A percentile compares a stretch with the other conserved stretches of the same genome.
These are phyloP conservation scores for Stichodactyla helianthus DNA, from an alignment of 64 coral and sea anemone species.

Conservation along the genomic window DNA sequence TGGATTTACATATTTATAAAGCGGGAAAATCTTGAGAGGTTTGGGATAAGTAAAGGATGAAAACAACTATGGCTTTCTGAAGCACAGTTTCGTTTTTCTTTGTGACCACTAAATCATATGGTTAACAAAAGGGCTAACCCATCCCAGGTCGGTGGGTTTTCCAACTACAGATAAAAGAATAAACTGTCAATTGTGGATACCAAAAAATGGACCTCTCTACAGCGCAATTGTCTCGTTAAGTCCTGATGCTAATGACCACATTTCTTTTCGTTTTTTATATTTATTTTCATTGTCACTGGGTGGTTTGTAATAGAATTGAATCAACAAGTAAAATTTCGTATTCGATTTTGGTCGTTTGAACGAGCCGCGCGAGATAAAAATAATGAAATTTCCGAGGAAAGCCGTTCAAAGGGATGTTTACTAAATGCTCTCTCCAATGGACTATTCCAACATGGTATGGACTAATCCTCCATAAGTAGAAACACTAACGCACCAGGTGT, in stretches of 20 bases:
- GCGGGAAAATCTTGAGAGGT: conserved; percentile 1
- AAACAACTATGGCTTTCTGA: background rate
- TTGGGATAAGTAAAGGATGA: conserved; percentile 6
- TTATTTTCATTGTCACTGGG: background rate
- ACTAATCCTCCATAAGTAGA: background rate
- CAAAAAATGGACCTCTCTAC: conserved; percentile 8
- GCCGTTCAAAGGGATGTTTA: background rate
- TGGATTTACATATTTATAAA: background rate
- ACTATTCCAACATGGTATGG: background rate
- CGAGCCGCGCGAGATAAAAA: background rate
- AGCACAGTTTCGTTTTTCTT: conserved; percentile 9
- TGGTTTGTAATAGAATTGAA: background rate
- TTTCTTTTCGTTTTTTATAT: background rate
- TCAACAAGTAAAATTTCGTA: background rate
- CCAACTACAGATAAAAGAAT: background rate
- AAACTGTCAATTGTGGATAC: conserved; percentile 15
- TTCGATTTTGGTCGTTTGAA: background rate
- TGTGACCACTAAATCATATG: conserved; percentile 18
- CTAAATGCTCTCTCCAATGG: background rate
- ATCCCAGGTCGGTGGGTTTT: background rate
- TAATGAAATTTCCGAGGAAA: background rate
- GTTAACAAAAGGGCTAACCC: conserved; percentile 17
- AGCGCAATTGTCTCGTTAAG: background rate
- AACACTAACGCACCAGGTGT: background rate
- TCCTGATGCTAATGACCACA: background rate